Evolutionary conservation across 2,113 vertebrate genomes (phyloP), one percentile per base, ranked within the genome.

Genomic region (Callochromis pleurospilus): DNA sequence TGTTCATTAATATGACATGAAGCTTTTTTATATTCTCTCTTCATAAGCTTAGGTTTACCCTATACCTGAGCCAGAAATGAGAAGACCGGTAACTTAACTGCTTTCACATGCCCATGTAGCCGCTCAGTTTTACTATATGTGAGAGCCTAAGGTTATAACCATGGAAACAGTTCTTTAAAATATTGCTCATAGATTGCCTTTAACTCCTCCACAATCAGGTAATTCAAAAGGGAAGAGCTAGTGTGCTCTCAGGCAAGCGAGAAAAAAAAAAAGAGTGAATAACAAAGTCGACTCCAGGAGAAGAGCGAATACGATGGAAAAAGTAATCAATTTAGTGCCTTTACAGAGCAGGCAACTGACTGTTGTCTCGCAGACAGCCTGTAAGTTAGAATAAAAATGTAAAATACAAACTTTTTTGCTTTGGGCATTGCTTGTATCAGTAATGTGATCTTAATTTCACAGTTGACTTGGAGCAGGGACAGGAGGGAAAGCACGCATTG

Each of bases 391-490:
- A 92, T 91, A 90, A 91, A 90, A 90, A 93, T 86, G 77, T 15
- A 85, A 90, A 87, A 92, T 90, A 84, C 56, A 83, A 93, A 91
- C 86, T 91, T 89, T 88, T 90, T 65, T 87, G 83, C 83, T 89
- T 81, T 31, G 79, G 88, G 90, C 83, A 80, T 88, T 58, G 82
- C 88, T 81, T 86, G 81, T 91, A 91, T 93, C 92, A 82, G 90
- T 91, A 90, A 93, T 91, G 80, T 88, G 90, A 92, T 95, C 93
- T 90, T 94, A 94, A 96, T 96, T 96, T 96, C 94, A 95, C 95
- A 96, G 92, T 89, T 95, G 92, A 93, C 90, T 95, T 93, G 86
- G 84, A 94, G 93, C 90, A 79, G 88, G 88, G 85, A 80, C 87
- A 88, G 79, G 73, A 83, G 87, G 80, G 68, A 84, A 84, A 84